Evolutionary conservation across 2,888 invertebrate genomes (phyloP).

Genomic region (Pseudococcus viburni): DNA sequence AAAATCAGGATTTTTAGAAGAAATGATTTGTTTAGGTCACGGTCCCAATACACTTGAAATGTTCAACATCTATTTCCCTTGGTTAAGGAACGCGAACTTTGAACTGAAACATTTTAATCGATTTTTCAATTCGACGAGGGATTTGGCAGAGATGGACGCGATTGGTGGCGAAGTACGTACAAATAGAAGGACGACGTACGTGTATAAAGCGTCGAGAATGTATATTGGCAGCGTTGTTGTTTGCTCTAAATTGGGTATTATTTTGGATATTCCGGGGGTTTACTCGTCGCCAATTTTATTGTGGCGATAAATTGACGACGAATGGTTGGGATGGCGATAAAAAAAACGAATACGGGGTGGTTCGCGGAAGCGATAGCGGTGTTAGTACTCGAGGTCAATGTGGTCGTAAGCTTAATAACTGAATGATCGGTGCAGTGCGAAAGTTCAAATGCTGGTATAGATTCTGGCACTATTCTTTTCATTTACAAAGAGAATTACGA

Average conservation of each 20-base stretch:
- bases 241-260: conserved; percentile 38
- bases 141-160: conserved; percentile 33
- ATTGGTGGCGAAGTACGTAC: neutral
- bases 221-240: neutral
- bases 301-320: neutral
- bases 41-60: too few species aligned
- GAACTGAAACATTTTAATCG: conserved; percentile 24
- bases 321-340: neutral
- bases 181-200: neutral
- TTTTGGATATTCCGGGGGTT: neutral
- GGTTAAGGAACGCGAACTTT: neutral
- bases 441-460: too few species aligned
- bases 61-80: too few species aligned
- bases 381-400: neutral
- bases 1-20: too few species aligned
- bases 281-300: conserved; percentile 12
- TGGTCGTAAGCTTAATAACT: neutral
- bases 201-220: neutral
- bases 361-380: neutral
- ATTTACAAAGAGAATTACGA: too few species aligned
- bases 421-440: neutral
- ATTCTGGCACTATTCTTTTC: too few species aligned
- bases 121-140: conserved; percentile 13
- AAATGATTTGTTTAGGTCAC: too few species aligned
- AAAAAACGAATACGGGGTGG: neutral